Evolutionary conservation across 2,797 vertebrate species (phyloP).

Genomic region (Crocidura indochinensis): DNA sequence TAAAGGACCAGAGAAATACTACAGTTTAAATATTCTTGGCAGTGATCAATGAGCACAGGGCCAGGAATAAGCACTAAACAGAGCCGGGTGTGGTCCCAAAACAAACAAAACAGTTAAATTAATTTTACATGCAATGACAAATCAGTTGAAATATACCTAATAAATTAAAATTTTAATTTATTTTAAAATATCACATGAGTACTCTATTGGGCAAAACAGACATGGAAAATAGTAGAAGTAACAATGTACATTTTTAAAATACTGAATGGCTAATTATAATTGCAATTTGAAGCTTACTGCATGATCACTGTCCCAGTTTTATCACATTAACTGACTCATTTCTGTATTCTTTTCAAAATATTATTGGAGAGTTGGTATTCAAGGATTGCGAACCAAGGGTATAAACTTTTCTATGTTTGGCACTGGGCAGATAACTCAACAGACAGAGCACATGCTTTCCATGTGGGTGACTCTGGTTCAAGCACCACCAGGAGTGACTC

Average conservation of each 20-base stretch:
- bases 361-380: background rate
- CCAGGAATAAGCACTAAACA: too few relatives aligned
- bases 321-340: background rate
- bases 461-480: too few relatives aligned
- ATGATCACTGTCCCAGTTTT: background rate
- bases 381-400: background rate
- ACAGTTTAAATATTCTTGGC: too few relatives aligned
- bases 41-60: too few relatives aligned
- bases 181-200: background rate
- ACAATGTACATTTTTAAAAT: slow-evolving; percentile 10
- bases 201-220: background rate
- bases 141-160: slow-evolving; percentile 1
- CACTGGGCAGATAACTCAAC: too few relatives aligned
- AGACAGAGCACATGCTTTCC: too few relatives aligned
- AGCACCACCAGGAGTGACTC: too few relatives aligned
- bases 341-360: slow-evolving; percentile 1
- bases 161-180: slow-evolving; percentile 39
- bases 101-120: too few relatives aligned
- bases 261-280: background rate
- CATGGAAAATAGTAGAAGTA: slow-evolving; percentile 22
- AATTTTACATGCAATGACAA: background rate
- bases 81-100: too few relatives aligned
- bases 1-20: too few relatives aligned
- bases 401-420: background rate
- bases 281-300: slow-evolving; percentile 13